These are phyloP conservation scores for Enteromius mattozi DNA, from an alignment of 2,797 vertebrate species.

Conservation along the genomic window DNA sequence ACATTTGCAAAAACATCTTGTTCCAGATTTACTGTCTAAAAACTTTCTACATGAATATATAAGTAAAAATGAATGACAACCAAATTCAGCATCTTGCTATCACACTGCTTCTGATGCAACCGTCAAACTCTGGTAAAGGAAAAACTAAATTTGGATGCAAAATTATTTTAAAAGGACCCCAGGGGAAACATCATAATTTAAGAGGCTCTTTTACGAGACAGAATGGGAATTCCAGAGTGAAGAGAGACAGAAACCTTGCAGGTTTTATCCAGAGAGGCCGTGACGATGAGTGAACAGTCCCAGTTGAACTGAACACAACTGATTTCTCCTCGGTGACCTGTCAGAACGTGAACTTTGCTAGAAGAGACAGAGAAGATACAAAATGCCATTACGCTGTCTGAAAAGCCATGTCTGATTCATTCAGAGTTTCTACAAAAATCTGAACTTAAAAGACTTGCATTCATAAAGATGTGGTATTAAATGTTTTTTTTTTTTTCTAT, in stretches of 20 bases:
- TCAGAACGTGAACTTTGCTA: conserved; percentile 84
- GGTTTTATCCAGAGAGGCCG: conserved; percentile 92
- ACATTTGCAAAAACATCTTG: background rate
- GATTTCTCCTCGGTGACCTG: conserved; percentile 89
- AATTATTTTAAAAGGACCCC: background rate
- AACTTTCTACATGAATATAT: background rate
- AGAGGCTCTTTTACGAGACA: conserved; percentile 4
- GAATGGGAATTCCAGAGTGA: background rate
- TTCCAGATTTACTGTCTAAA: background rate
- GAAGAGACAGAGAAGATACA: conserved; percentile 15
- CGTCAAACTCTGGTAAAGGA: background rate
- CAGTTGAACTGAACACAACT: conserved; percentile 93
- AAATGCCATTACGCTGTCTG: background rate
- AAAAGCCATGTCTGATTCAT: background rate
- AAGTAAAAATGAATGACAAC: background rate
- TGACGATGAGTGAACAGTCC: conserved; percentile 89
- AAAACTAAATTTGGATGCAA: conserved; percentile 1
- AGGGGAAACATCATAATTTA: background rate
- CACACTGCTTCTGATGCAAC: background rate
- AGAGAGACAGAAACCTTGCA: conserved; percentile 81
- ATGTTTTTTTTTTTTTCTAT: no score
- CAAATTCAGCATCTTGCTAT: background rate
- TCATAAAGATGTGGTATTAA: background rate
- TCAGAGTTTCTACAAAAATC: background rate
- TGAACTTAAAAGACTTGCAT: background rate